These are phyloP conservation scores for Theocolax elegans DNA, from an alignment of 1,140 invertebrate species.

Conservation along the genomic window DNA sequence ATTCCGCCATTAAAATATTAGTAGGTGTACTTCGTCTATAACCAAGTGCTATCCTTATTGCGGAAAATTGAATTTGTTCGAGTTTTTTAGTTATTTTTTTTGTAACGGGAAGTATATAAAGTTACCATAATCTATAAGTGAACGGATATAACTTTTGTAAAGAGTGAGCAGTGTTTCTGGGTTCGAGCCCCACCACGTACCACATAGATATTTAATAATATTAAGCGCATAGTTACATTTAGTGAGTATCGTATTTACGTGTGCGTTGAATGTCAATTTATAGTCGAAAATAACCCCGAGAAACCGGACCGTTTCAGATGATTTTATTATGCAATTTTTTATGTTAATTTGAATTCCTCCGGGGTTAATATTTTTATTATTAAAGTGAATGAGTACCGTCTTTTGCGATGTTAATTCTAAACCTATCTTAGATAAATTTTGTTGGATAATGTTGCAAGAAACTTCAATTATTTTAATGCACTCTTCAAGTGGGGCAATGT, in stretches of 20 bases:
- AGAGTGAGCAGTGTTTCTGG: conserved; percentile 19
- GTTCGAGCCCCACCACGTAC: conserved; percentile 36
- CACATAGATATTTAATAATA: conserved; percentile 30
- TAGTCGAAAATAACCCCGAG: conserved; percentile 10
- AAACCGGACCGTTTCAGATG: not conserved
- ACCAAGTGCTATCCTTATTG: too few relatives aligned
- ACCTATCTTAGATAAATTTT: conserved; percentile 21
- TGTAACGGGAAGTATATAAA: too few relatives aligned
- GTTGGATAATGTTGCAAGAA: not conserved
- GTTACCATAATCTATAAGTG: conserved; percentile 29
- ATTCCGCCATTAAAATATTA: too few relatives aligned
- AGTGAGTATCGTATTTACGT: conserved; percentile 21
- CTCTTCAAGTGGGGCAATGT: not conserved
- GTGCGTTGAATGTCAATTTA: conserved; percentile 36
- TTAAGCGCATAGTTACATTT: conserved; percentile 6
- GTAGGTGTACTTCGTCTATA: too few relatives aligned
- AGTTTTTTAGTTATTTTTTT: too few relatives aligned
- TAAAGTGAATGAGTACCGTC: conserved; percentile 15
- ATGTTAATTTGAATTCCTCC: not conserved
- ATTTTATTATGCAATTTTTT: not conserved
- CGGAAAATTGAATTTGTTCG: too few relatives aligned
- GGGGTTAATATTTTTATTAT: conserved; percentile 13
- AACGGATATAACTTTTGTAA: conserved; percentile 39
- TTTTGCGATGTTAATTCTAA: not conserved
- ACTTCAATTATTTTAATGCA: not conserved